Percentiles rank a stretch among this genome's conserved stretches.
phyloP scores from a whole-genome alignment of 35 echinoderm and acorn worm genomes.

The Apostichopus japonicus region DNA sequence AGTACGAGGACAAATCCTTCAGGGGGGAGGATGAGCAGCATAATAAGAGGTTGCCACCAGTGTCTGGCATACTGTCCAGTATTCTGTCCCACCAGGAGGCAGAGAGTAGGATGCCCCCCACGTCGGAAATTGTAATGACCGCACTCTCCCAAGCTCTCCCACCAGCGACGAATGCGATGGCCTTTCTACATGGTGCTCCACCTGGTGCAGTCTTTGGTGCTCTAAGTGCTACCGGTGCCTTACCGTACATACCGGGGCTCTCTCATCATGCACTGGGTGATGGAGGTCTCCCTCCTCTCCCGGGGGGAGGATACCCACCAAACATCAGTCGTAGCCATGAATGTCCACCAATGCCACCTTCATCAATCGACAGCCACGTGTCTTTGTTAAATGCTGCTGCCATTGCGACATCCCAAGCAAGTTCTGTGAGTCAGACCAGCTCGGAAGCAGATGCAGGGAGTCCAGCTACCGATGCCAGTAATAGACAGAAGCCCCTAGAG shows the following conservation, averaged over 20 bases:
- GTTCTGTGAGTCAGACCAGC: slow-evolving; percentile 18
- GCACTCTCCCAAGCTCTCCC: slow-evolving; percentile 38
- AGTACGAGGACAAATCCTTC: slow-evolving; percentile 9
- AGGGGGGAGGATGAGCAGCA: slow-evolving; percentile 14
- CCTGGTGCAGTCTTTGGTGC: slow-evolving; percentile 5
- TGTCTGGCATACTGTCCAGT: slow-evolving; percentile 22
- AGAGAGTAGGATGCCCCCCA: slow-evolving; percentile 24
- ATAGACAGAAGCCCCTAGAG: background rate
- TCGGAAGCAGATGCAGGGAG: background rate
- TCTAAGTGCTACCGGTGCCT: slow-evolving; percentile 28
- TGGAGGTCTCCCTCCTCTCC: background rate
- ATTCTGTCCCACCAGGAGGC: background rate
- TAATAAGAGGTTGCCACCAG: slow-evolving; percentile 30
- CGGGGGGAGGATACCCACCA: slow-evolving; percentile 10
- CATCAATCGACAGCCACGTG: slow-evolving; percentile 11
- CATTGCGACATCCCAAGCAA: slow-evolving; percentile 7
- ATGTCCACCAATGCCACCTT: background rate
- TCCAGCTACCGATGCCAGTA: background rate
- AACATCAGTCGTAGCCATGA: slow-evolving; percentile 20
- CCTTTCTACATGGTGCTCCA: slow-evolving; percentile 30
- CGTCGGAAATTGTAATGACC: slow-evolving; percentile 39
- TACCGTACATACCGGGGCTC: slow-evolving; percentile 43
- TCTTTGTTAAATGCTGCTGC: slow-evolving; percentile 16
- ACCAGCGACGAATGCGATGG: slow-evolving; percentile 26
- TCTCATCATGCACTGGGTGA: slow-evolving; percentile 32